Evolutionary conservation across 2,113 vertebrate species (phyloP).

Genomic region (Callipepla californica): DNA sequence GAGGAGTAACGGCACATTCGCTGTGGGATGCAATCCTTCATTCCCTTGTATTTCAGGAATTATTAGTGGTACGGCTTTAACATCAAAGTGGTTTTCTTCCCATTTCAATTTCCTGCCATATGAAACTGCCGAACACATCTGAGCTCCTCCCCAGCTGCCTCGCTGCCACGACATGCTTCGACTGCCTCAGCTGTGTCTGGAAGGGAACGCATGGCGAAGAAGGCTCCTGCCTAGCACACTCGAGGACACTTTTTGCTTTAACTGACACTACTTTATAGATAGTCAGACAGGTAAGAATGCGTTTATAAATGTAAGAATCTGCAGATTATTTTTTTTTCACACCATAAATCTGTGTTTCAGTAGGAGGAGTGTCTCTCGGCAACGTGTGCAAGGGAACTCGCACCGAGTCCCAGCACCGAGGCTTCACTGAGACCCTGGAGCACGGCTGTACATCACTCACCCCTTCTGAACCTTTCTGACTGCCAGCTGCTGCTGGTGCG

Average conservation of each 20-base stretch:
- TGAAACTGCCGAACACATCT: constrained; percentile 11
- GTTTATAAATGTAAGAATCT: background rate
- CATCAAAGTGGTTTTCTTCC: constrained; percentile 48
- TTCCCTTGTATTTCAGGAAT: constrained; percentile 19
- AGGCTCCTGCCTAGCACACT: background rate
- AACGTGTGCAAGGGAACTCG: accelerated
- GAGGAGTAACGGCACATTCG: background rate
- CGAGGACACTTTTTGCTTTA: background rate
- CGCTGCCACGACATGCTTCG: background rate
- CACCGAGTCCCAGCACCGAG: background rate
- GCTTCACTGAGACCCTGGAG: constrained; percentile 47
- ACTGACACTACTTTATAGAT: background rate
- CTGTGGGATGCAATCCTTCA: background rate
- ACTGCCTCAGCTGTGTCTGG: background rate
- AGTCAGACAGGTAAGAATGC: background rate
- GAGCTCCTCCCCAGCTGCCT: background rate
- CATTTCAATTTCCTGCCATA: constrained; percentile 52
- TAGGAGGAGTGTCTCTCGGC: background rate
- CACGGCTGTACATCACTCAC: constrained; percentile 15
- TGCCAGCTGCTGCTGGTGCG: background rate
- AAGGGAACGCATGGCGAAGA: background rate
- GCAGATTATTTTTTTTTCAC: background rate
- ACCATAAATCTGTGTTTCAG: background rate
- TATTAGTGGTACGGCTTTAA: constrained; percentile 10
- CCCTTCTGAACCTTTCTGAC: constrained; percentile 10